A percentile compares a stretch with the other conserved stretches of the same genome.
Evolutionary conservation across 2,113 vertebrate genomes (phyloP).

Genomic region (Forbesichthys papilliferus): DNA sequence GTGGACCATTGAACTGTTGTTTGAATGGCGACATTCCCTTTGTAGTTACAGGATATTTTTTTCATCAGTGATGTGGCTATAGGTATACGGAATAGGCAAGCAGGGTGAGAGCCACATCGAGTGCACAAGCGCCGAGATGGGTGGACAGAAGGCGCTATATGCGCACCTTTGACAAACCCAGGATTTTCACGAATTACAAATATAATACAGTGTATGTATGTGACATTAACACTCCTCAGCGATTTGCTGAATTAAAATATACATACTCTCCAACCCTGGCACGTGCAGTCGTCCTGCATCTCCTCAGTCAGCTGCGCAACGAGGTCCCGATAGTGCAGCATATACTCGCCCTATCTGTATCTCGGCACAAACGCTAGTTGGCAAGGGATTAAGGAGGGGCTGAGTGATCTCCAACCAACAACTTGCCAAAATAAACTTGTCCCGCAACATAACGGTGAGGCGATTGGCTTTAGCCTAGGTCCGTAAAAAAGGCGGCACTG

Average conservation of each 20-base stretch:
- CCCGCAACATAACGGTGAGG: slow-evolving; percentile 12
- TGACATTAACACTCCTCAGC: too few species aligned
- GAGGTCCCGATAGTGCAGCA: slow-evolving; percentile 5
- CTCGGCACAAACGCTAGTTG: slow-evolving; percentile 1
- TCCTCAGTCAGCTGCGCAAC: slow-evolving; percentile 7
- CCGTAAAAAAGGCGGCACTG: background rate
- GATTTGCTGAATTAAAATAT: background rate
- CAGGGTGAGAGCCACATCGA: slow-evolving; percentile 4
- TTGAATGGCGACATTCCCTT: slow-evolving; percentile 52
- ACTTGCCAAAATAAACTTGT: slow-evolving; percentile 55
- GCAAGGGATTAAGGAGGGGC: slow-evolving; percentile 7
- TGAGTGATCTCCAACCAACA: slow-evolving; percentile 31
- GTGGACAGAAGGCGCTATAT: slow-evolving; percentile 12
- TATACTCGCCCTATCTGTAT: slow-evolving; percentile 1
- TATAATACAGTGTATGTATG: background rate
- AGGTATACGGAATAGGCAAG: background rate
- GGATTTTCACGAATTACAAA: background rate
- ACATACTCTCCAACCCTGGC: slow-evolving; percentile 1
- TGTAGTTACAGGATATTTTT: slow-evolving; percentile 27
- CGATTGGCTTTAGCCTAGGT: background rate
- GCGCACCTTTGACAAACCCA: slow-evolving; percentile 8
- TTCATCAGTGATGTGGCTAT: slow-evolving; percentile 24
- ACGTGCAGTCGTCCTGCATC: background rate
- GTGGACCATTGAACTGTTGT: slow-evolving; percentile 61
- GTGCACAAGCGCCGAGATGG: slow-evolving; percentile 4